Conservation (phyloP, 2,113 vertebrate species). For the Eolophus roseicapilla region DNA sequence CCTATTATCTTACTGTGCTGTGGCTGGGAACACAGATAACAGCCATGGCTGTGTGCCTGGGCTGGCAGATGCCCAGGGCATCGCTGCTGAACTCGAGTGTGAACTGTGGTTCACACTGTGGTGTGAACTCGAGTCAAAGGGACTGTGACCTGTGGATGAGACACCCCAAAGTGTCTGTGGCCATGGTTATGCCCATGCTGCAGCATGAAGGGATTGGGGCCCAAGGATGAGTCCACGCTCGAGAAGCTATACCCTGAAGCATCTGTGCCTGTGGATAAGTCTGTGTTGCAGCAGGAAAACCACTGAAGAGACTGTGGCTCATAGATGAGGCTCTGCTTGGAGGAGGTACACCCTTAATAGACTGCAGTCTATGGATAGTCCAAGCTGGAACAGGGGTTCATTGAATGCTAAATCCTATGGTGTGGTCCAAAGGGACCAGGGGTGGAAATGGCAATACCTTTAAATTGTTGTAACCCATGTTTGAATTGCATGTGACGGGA, state of each 20-base stretch:
- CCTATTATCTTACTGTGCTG: neutral
- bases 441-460: neutral
- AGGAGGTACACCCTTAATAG: neutral
- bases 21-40: neutral
- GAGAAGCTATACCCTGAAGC: neutral
- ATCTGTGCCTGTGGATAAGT: neutral
- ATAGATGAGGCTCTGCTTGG: neutral
- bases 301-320: neutral
- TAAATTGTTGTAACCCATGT: neutral
- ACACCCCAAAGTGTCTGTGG: neutral
- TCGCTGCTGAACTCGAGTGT: neutral
- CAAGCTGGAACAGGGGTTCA: neutral
- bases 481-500: neutral
- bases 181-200: neutral
- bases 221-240: neutral
- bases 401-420: neutral
- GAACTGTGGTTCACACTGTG: neutral
- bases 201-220: neutral
- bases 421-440: neutral
- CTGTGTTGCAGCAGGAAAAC: neutral
- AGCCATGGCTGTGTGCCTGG: neutral
- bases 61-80: neutral
- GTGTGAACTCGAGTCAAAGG: neutral
- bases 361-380: neutral
- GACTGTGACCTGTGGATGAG: neutral